Evolutionary conservation across 2,797 vertebrate genomes (phyloP).

Genomic region (Danio jaintianensis): DNA sequence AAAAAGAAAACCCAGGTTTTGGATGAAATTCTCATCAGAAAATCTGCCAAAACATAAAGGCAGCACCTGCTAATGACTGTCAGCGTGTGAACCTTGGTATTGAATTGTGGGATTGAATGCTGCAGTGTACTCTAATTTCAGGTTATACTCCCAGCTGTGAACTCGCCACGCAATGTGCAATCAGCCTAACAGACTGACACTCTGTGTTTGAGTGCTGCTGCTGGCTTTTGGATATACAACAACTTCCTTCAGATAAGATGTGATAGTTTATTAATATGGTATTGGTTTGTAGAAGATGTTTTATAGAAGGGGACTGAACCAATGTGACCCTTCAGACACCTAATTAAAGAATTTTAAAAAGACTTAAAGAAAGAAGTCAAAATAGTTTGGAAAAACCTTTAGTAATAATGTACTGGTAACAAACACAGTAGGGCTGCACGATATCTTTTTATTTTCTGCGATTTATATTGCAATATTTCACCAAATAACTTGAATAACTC

Average conservation of each 20-base stretch:
- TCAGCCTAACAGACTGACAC: background rate
- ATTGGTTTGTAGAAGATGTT: too few relatives aligned
- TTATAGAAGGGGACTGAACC: too few relatives aligned
- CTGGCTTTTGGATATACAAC: background rate
- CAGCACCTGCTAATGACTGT: slow-evolving; percentile 27
- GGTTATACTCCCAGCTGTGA: background rate
- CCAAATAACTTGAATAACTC: too few relatives aligned
- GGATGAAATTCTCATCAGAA: slow-evolving; percentile 20
- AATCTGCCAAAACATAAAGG: slow-evolving; percentile 25
- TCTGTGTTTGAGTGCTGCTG: background rate
- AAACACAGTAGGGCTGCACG: too few relatives aligned
- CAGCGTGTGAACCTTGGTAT: background rate
- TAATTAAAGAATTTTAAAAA: too few relatives aligned
- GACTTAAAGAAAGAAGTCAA: too few relatives aligned
- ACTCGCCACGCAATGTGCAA: background rate
- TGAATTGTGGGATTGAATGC: background rate
- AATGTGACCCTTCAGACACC: too few relatives aligned
- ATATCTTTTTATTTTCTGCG: too few relatives aligned
- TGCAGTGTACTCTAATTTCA: background rate
- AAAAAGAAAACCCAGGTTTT: slow-evolving; percentile 20
- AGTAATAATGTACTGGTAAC: too few relatives aligned
- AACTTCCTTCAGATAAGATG: background rate
- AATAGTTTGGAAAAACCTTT: too few relatives aligned
- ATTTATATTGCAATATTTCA: too few relatives aligned
- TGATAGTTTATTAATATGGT: background rate